A percentile compares a stretch with the other conserved stretches of the same genome.
These are phyloP conservation scores for Folsomia manolachei DNA, from an alignment of 2,888 invertebrate genomes.

Conservation along the genomic window DNA sequence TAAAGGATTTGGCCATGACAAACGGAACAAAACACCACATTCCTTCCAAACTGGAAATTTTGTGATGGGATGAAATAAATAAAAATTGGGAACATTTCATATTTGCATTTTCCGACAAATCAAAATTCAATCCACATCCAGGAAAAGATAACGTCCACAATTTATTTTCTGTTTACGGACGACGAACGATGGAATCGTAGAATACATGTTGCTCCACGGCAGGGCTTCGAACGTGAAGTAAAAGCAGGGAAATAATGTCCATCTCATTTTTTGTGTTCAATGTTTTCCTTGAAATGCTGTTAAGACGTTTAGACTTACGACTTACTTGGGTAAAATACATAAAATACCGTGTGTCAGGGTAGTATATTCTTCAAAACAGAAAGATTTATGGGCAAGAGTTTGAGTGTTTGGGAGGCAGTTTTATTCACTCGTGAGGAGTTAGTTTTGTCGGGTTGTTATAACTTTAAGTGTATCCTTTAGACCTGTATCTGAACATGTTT, in stretches of 20 bases:
- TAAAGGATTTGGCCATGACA: conserved; percentile 5
- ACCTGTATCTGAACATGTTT: too few species aligned
- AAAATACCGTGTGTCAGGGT: conserved; percentile 2
- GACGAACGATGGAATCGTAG: too few species aligned
- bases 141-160: conserved; percentile 1
- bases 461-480: too few species aligned
- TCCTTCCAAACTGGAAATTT: background rate
- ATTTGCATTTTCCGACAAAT: conserved; percentile 15
- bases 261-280: conserved; percentile 25
- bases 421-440: background rate
- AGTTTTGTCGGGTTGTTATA: too few species aligned
- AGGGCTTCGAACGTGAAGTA: background rate
- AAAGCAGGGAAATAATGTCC: conserved; percentile 14
- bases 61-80: background rate
- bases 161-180: conserved; percentile 9
- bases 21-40: background rate
- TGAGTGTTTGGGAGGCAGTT: background rate
- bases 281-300: background rate
- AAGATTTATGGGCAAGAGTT: background rate
- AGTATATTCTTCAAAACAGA: conserved; percentile 1
- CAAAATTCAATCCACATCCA: conserved; percentile 17
- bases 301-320: conserved; percentile 8
- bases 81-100: background rate
- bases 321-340: conserved; percentile 4
- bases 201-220: background rate